Percentiles rank a stretch among this genome's conserved stretches.
These are phyloP conservation scores for Bellardia bayeri DNA, from an alignment of 2,888 invertebrate species.

Conservation along the genomic window DNA sequence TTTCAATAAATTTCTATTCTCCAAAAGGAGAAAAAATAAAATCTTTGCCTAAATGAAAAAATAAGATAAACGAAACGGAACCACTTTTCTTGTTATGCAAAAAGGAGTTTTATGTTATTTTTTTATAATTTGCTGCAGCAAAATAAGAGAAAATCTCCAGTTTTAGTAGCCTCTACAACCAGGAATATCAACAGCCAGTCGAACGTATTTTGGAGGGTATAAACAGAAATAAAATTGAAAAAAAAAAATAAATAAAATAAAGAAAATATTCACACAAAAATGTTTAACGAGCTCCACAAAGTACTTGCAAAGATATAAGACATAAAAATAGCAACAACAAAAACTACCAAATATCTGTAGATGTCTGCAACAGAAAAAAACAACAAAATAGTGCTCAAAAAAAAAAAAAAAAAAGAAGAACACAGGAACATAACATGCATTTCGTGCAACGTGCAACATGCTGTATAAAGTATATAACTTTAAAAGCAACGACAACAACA, in stretches of 20 bases:
- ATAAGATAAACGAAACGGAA: slow-evolving; percentile 81
- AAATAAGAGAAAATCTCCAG: slow-evolving; percentile 19
- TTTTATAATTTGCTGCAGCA: slow-evolving; percentile 19
- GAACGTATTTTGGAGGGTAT: slow-evolving; percentile 42
- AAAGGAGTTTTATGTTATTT: slow-evolving; percentile 42
- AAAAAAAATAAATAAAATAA: slow-evolving; percentile 66
- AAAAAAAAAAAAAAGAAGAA: slow-evolving; percentile 75
- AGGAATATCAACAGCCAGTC: slow-evolving; percentile 54
- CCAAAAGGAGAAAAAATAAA: not conserved
- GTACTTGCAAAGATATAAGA: slow-evolving; percentile 79
- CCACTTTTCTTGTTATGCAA: slow-evolving; percentile 76
- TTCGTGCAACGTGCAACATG: slow-evolving; percentile 80
- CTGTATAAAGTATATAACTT: slow-evolving; percentile 74
- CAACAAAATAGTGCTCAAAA: slow-evolving; percentile 72
- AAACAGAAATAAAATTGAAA: slow-evolving; percentile 64
- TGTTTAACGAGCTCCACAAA: slow-evolving; percentile 81
- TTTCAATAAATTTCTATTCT: not conserved
- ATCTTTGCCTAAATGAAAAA: not conserved
- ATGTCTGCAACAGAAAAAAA: slow-evolving; percentile 68
- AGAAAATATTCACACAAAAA: slow-evolving; percentile 78
- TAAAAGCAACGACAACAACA: slow-evolving; percentile 63
- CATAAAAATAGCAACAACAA: slow-evolving; percentile 49
- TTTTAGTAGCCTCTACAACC: slow-evolving; percentile 50
- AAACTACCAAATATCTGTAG: slow-evolving; percentile 36
- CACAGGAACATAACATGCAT: slow-evolving; percentile 80